phyloP scores from a whole-genome alignment of 2,888 invertebrate species.

The Stenchaetothrips biformis region DNA sequence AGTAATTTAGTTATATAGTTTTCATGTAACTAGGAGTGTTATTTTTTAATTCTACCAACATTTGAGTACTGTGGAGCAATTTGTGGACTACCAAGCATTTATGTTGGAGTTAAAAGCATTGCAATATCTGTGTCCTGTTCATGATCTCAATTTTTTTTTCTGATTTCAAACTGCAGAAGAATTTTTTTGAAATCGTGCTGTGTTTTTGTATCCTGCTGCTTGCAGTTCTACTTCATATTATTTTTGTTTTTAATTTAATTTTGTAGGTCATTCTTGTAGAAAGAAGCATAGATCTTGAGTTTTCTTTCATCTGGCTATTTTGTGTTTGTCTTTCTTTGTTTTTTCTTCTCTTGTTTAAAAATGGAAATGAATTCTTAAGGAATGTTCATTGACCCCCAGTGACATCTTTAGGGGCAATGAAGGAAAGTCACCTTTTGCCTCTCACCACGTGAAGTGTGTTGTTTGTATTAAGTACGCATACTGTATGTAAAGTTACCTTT shows the following conservation, averaged over 20 bases:
- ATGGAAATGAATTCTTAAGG: neutral
- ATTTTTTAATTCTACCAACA: neutral
- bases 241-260: neutral
- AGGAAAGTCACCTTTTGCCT: neutral
- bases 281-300: slow-evolving; percentile 21
- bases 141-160: slow-evolving; percentile 22
- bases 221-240: neutral
- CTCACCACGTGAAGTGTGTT: neutral
- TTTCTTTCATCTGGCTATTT: slow-evolving; percentile 19
- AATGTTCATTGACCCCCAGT: neutral
- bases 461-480: neutral
- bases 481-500: neutral
- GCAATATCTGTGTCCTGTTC: slow-evolving; percentile 11
- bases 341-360: neutral
- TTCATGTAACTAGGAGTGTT: slow-evolving; percentile 13
- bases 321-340: neutral
- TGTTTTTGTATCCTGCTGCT: slow-evolving; percentile 23
- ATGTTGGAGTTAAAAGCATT: slow-evolving; percentile 13
- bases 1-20: neutral
- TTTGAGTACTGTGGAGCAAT: slow-evolving; percentile 11
- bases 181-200: slow-evolving; percentile 17
- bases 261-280: neutral
- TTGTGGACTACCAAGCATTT: slow-evolving; percentile 14
- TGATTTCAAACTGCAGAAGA: slow-evolving; percentile 25
- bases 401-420: neutral